Evolutionary conservation across 2,888 invertebrate genomes (phyloP).

Genomic region (Callyntrura sp.): DNA sequence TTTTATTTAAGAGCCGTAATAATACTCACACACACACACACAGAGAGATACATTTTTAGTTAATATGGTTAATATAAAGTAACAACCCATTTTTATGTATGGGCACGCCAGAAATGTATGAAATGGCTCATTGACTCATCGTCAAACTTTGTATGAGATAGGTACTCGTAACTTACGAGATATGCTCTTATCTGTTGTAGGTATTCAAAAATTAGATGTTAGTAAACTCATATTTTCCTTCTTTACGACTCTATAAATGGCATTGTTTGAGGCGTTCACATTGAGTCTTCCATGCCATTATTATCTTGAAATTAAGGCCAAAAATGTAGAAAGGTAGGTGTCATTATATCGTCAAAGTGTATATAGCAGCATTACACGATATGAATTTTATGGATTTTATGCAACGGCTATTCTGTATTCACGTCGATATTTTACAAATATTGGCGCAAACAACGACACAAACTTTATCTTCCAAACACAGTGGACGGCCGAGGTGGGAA

Average conservation of each 20-base stretch:
- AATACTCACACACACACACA: no score
- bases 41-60: no score
- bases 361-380: neutral
- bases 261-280: neutral
- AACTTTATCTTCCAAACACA: neutral
- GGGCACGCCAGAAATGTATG: neutral
- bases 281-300: constrained; percentile 15
- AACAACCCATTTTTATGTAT: constrained; percentile 16
- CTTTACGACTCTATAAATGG: constrained; percentile 30
- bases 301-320: constrained; percentile 10
- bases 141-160: neutral
- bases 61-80: no score
- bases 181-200: neutral
- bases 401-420: neutral
- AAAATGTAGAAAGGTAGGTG: constrained; percentile 9
- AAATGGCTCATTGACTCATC: constrained; percentile 14
- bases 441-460: neutral
- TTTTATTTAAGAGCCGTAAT: no score
- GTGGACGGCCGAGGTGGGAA: neutral
- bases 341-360: neutral
- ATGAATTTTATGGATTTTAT: neutral
- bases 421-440: constrained; percentile 2
- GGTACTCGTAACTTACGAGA: neutral
- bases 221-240: neutral
- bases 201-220: neutral